Evolutionary conservation across 2,888 invertebrate genomes (phyloP), one percentile per base, ranked within the genome.

Genomic region (Aleiodes leptofemur): DNA sequence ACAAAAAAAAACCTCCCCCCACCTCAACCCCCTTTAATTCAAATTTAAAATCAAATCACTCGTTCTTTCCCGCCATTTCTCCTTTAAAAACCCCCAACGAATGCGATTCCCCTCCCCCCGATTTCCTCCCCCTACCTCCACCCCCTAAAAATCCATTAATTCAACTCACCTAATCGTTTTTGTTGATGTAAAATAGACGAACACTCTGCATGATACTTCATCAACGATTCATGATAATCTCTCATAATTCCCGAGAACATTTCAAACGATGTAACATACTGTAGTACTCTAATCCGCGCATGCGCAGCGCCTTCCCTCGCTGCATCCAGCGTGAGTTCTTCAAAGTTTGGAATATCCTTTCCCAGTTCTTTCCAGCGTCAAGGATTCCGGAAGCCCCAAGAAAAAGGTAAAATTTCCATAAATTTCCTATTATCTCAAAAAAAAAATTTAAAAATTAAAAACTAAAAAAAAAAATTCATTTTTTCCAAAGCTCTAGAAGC

Each of bases 171-270:
- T 76, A 93, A 90, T 71, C 87, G 87, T 80, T 92, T 90, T 86
- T 94, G 93, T 55, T 92, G 90, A 61, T 91, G 91, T 82, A 93
- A 90, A 80, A 93, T 88, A 4, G 87, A 85, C 78, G 91, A 90
- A 84, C 92, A 92, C 80, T 91, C 88, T 81, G 91, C 90, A 75
- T 91, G 90, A 85, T 91, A 91, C 79, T 88, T 89, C 78, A 91
- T 87, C 79, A 94, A 90, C 79, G 91, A 91, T 70, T 85, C 86
- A 85, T 91, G 91, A 83, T 93, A 93, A n/a, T 89, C 86, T 69
- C 84, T 83, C 81, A 93, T 91, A 76, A 90, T 90, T 80, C 91
- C 91, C 6, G 90, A 88, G 84, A 90, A 91, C 69, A 90, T 87
- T 80, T 88, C 88, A 78, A 90, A 88, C 86, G 91, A 90, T 73